Percentiles rank a stretch among this genome's conserved stretches.
Evolutionary conservation across 2,113 vertebrate genomes (phyloP).

Genomic region (Oreochromis niloticus): DNA sequence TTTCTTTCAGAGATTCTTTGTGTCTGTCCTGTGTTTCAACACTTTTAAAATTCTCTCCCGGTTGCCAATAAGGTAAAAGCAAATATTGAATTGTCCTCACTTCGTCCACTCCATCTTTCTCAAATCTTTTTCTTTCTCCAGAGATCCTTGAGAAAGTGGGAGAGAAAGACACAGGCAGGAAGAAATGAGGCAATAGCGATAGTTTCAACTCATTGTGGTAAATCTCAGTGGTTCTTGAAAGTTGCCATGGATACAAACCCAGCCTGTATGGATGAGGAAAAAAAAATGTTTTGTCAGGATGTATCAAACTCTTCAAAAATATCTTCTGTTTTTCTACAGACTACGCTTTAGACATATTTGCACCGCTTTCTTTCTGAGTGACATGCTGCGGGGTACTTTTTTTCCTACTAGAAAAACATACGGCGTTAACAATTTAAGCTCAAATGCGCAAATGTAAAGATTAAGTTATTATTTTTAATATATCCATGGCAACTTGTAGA

Average conservation of each 20-base stretch:
- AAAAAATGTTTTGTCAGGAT: slow-evolving; percentile 14
- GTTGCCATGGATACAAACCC: slow-evolving; percentile 59
- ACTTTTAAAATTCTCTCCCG: slow-evolving; percentile 27
- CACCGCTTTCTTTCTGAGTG: neutral
- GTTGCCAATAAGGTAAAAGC: slow-evolving; percentile 38
- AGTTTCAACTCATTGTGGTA: slow-evolving; percentile 38
- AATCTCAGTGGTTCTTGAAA: slow-evolving; percentile 37
- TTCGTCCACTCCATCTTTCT: slow-evolving; percentile 53
- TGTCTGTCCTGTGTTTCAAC: slow-evolving; percentile 4
- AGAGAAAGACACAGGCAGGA: slow-evolving; percentile 19
- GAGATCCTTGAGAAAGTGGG: slow-evolving; percentile 51
- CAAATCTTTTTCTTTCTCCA: slow-evolving; percentile 41
- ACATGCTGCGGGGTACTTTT: neutral
- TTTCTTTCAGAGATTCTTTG: slow-evolving; percentile 15
- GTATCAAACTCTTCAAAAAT: slow-evolving; percentile 19
- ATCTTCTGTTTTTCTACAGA: neutral
- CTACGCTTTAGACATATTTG: neutral
- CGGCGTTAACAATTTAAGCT: neutral
- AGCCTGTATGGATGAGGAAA: slow-evolving; percentile 8
- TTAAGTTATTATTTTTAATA: neutral
- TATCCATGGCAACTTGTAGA: neutral
- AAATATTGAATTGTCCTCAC: slow-evolving; percentile 58
- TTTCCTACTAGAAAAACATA: neutral
- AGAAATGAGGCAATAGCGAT: slow-evolving; percentile 30
- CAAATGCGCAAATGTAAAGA: neutral